Evolutionary conservation across 1,140 invertebrate genomes (phyloP).

Genomic region (Zophobas morio): DNA sequence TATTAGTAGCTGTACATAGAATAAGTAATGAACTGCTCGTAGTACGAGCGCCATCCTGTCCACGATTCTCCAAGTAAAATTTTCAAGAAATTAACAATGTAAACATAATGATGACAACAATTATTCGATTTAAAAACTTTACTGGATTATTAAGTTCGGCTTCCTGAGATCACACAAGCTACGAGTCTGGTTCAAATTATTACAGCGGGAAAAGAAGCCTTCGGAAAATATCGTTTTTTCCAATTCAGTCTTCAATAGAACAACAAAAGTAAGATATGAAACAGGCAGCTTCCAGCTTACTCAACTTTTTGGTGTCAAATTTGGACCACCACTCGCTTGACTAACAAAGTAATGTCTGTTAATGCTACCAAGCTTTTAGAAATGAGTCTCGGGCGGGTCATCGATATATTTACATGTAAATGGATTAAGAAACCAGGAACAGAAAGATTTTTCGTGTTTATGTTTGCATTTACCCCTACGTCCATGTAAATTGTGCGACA

Average conservation of each 20-base stretch:
- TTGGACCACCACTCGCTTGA: conserved; percentile 8
- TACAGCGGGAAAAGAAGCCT: conserved; percentile 9
- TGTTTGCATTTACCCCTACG: conserved; percentile 70
- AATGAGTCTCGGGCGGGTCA: conserved; percentile 67
- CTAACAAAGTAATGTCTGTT: neutral
- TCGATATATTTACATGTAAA: conserved; percentile 81
- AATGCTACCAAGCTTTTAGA: conserved; percentile 56
- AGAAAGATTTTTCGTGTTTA: conserved; percentile 74
- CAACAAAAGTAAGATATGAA: neutral
- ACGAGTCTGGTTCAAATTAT: conserved; percentile 15
- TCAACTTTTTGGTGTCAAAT: neutral
- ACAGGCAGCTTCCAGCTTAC: neutral
- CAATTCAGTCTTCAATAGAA: conserved; percentile 27
- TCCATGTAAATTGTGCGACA: conserved; percentile 76
- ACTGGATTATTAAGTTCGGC: conserved; percentile 10
- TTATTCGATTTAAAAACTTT: conserved; percentile 39
- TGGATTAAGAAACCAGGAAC: conserved; percentile 77
- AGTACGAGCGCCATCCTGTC: neutral
- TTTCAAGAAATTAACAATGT: conserved; percentile 4
- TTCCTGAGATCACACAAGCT: conserved; percentile 48
- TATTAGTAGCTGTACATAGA: conserved; percentile 16
- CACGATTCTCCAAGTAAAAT: conserved; percentile 1
- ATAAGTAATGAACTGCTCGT: neutral
- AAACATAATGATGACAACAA: neutral
- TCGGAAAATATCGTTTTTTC: conserved; percentile 1